These are phyloP conservation scores for Noturus placidus DNA, from an alignment of 2,113 vertebrate species.

Conservation along the genomic window DNA sequence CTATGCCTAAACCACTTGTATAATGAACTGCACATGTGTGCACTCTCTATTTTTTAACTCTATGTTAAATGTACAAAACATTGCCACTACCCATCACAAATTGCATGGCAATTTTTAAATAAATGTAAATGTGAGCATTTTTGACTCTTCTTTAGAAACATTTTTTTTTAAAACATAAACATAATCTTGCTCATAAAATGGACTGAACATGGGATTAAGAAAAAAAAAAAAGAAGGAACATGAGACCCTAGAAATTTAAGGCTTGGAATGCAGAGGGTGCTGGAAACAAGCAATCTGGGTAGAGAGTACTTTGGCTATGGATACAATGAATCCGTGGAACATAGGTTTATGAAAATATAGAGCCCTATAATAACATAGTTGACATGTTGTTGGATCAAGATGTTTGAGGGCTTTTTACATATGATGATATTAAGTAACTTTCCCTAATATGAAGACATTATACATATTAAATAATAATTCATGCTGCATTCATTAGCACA, in stretches of 20 bases:
- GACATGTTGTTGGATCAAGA: background rate
- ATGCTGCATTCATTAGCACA: background rate
- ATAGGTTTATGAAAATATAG: background rate
- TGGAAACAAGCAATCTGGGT: background rate
- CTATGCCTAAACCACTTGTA: no score
- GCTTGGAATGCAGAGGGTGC: background rate
- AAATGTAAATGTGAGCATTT: no score
- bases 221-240: no score
- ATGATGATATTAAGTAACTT: background rate
- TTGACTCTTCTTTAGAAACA: no score
- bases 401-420: background rate
- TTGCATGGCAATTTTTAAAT: no score
- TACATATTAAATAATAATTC: background rate
- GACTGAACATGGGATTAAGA: background rate
- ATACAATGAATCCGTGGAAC: background rate
- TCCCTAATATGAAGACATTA: background rate
- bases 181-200: no score
- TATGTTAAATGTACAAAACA: no score
- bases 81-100: no score
- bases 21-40: no score
- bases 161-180: no score
- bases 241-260: background rate
- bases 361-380: background rate
- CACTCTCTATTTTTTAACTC: no score
- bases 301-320: background rate